Percentiles rank a stretch among this genome's conserved stretches.
Evolutionary conservation across 1,140 invertebrate species (phyloP).

Genomic region (Nephila pilipes): DNA sequence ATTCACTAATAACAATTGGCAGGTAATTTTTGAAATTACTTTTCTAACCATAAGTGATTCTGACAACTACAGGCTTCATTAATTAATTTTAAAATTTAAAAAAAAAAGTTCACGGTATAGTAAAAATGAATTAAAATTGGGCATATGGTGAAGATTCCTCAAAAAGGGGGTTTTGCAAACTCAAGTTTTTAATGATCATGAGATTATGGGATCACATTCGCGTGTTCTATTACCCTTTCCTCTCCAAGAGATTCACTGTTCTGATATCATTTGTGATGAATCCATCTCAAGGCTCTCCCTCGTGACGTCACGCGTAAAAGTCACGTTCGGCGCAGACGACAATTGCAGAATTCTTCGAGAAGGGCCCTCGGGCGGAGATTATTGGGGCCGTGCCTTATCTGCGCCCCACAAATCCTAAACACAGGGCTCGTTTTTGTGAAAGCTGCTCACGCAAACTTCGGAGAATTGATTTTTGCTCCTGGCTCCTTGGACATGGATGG

Average conservation of each 20-base stretch:
- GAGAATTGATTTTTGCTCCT: background rate
- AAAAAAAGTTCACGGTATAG: too few species aligned
- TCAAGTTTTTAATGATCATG: too few species aligned
- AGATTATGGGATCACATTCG: too few species aligned
- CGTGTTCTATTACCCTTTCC: background rate
- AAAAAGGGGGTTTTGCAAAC: too few species aligned
- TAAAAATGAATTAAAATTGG: too few species aligned
- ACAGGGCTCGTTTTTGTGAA: background rate
- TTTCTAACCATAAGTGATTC: too few species aligned
- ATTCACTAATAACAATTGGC: too few species aligned
- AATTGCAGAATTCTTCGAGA: background rate
- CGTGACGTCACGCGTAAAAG: background rate
- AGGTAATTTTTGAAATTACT: too few species aligned
- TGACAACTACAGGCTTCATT: too few species aligned
- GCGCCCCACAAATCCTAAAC: background rate
- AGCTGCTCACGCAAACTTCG: background rate
- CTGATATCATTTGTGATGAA: background rate
- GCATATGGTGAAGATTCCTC: too few species aligned
- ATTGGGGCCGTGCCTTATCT: background rate
- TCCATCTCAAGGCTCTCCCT: background rate
- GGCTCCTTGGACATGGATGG: background rate
- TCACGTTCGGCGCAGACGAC: conserved; percentile 1
- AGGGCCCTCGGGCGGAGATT: background rate
- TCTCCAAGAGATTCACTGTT: background rate
- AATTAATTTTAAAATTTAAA: too few species aligned